These are phyloP conservation scores for Muraenolepis orangiensis DNA, from an alignment of 2,797 vertebrate species.

Conservation along the genomic window DNA sequence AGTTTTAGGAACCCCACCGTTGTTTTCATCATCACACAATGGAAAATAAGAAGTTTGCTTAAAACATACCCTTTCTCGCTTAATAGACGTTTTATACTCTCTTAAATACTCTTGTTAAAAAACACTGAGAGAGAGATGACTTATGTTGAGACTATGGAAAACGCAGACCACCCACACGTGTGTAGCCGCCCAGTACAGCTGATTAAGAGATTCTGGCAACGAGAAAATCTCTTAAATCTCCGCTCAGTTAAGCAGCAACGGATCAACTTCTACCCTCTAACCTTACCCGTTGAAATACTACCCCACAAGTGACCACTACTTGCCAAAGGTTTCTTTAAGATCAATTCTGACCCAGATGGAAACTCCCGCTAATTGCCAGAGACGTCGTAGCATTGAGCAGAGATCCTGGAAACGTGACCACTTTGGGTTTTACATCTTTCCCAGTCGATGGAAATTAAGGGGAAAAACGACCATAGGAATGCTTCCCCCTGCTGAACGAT, in stretches of 20 bases:
- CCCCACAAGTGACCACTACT: constrained; percentile 22
- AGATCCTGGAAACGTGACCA: background rate
- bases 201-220: constrained; percentile 45
- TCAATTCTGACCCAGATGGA: constrained; percentile 45
- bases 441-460: background rate
- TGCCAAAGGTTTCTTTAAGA: constrained; percentile 16
- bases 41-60: background rate
- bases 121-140: constrained; percentile 19
- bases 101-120: constrained; percentile 5
- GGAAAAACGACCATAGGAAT: background rate
- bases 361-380: constrained; percentile 18
- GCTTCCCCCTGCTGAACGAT: background rate
- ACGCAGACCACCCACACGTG: constrained; percentile 47
- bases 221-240: constrained; percentile 29
- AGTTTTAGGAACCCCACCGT: background rate
- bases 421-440: background rate
- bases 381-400: background rate
- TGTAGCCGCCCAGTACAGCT: constrained; percentile 28
- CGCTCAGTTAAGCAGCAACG: constrained; percentile 23
- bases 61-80: background rate
- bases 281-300: constrained; percentile 28
- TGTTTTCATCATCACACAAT: background rate
- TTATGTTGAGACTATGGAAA: constrained; percentile 30
- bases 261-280: constrained; percentile 30
- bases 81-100: background rate